phyloP scores from a whole-genome alignment of 35 echinoderm and acorn worm genomes.

The Diadema setosum region DNA sequence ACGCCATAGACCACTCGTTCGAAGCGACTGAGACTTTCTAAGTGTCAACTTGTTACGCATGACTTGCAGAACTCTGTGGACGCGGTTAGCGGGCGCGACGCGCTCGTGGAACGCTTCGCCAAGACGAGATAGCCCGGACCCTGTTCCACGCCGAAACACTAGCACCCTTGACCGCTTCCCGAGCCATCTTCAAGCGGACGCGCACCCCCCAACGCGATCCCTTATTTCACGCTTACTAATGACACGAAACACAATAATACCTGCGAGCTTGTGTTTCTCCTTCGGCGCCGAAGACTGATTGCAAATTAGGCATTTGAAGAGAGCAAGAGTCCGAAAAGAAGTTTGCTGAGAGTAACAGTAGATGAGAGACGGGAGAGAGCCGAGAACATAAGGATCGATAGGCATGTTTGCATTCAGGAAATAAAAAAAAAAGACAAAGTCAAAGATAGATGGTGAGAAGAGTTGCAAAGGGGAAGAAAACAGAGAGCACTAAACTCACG shows the following conservation, averaged over 20 bases:
- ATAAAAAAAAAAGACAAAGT: not conserved
- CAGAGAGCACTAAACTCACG: no score
- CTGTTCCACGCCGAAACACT: slow-evolving; percentile 9
- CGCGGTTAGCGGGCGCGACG: not conserved
- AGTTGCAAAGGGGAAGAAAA: no score
- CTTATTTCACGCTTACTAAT: slow-evolving; percentile 14
- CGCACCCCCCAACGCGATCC: not conserved
- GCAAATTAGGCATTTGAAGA: slow-evolving; percentile 20
- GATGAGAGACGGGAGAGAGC: not conserved
- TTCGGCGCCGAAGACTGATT: slow-evolving; percentile 12
- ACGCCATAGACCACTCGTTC: slow-evolving; percentile 6
- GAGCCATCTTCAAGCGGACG: not conserved
- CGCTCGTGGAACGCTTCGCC: not conserved
- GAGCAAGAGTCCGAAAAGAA: not conserved
- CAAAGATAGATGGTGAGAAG: no score
- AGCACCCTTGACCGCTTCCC: slow-evolving; percentile 22
- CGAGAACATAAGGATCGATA: not conserved
- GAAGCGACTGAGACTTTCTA: slow-evolving; percentile 12
- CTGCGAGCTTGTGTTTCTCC: slow-evolving; percentile 11
- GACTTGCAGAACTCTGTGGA: not conserved
- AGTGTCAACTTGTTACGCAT: slow-evolving; percentile 29
- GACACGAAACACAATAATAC: slow-evolving; percentile 29
- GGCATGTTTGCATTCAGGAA: not conserved
- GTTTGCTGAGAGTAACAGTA: not conserved
- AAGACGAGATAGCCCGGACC: not conserved